Conservation (phyloP, 2,797 vertebrate species). For the Ateles fusciceps region DNA sequence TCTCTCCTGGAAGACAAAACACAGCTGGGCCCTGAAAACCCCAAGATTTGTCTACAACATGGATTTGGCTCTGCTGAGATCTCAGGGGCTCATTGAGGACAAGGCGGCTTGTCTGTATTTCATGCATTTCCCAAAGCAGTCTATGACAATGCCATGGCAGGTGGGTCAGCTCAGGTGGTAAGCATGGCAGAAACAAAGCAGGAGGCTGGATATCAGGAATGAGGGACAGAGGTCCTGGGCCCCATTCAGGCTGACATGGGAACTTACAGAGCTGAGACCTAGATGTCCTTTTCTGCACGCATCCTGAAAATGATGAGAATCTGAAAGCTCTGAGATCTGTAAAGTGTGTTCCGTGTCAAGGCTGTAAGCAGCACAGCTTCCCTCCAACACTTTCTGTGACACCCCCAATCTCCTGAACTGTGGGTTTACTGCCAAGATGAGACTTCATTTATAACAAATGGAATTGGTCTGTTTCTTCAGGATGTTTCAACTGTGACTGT, state of each 20-base stretch:
- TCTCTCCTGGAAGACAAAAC: constrained; percentile 75
- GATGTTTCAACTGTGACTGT: constrained; percentile 19
- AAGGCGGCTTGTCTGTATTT: not conserved
- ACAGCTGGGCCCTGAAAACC: constrained; percentile 76
- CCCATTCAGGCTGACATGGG: fast-evolving
- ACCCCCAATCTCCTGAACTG: not conserved
- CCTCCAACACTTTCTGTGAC: not conserved
- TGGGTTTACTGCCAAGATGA: constrained; percentile 67
- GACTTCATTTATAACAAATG: constrained; percentile 69
- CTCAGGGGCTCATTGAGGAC: not conserved
- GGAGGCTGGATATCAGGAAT: not conserved
- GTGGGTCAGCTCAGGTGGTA: not conserved
- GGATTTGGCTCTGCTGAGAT: not conserved
- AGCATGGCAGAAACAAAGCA: fast-evolving
- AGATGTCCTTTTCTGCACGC: not conserved
- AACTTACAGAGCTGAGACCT: not conserved
- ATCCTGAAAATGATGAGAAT: not conserved
- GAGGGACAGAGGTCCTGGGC: not conserved
- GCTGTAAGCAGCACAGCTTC: not conserved
- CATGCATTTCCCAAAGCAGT: not conserved
- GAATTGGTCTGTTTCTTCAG: constrained; percentile 58
- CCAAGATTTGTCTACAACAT: not conserved
- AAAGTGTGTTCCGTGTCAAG: constrained; percentile 39
- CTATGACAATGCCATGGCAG: not conserved
- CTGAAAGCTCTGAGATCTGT: fast-evolving